Percentiles rank a stretch among this genome's conserved stretches.
phyloP scores from a whole-genome alignment of 1,140 invertebrate species.

The Ips nitidus region DNA sequence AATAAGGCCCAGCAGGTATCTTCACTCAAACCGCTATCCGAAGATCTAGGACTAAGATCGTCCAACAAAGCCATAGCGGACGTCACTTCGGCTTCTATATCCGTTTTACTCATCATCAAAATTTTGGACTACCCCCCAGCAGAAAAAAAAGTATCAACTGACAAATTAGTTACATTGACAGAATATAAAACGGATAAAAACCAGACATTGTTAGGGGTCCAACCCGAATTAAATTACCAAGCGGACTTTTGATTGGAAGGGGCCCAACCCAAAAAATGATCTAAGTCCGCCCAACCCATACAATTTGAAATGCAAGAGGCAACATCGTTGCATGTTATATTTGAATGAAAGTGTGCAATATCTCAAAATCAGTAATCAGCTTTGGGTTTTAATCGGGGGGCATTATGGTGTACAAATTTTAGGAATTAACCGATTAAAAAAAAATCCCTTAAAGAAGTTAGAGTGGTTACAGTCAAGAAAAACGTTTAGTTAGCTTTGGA shows the following conservation, averaged over 20 bases:
- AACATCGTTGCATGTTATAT: no score
- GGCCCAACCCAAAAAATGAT: not conserved
- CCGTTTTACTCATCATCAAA: not conserved
- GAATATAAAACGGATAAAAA: not conserved
- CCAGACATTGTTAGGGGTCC: not conserved
- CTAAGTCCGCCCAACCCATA: not conserved
- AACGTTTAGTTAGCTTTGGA: no score
- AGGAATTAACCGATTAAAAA: no score
- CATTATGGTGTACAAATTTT: no score
- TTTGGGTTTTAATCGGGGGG: no score
- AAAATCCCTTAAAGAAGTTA: no score
- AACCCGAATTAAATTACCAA: not conserved
- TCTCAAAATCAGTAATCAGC: no score
- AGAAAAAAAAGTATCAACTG: not conserved
- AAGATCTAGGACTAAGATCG: conserved; percentile 16
- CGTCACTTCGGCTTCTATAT: conserved; percentile 16
- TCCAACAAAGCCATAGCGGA: conserved; percentile 18
- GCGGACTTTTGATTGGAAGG: not conserved
- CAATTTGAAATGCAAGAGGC: conserved; percentile 1
- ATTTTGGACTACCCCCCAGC: not conserved
- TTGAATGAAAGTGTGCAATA: no score
- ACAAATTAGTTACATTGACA: not conserved
- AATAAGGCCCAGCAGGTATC: conserved; percentile 21
- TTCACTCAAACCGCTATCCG: conserved; percentile 28
- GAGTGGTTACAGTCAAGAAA: no score